Evolutionary conservation across 2,888 invertebrate genomes (phyloP).

Genomic region (Idaea aversata): DNA sequence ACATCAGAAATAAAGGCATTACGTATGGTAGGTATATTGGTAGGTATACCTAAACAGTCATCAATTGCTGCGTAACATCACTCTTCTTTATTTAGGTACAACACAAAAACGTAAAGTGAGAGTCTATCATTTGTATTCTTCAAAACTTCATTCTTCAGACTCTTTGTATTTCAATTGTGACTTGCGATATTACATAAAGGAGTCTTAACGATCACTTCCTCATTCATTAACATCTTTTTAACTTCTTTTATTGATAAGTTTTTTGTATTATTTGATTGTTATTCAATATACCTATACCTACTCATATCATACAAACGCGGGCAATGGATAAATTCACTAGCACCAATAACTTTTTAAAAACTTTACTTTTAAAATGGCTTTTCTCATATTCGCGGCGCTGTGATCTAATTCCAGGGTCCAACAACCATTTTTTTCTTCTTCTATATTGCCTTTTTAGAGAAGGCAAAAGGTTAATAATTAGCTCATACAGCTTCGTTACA

Average conservation of each 20-base stretch:
- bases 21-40: neutral
- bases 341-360: no score
- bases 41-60: neutral
- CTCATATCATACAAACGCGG: neutral
- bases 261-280: neutral
- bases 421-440: no score
- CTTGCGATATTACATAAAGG: slow-evolving; percentile 5
- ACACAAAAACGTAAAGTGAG: neutral
- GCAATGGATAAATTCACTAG: no score
- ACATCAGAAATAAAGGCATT: no score
- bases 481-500: no score
- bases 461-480: no score
- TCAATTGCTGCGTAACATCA: neutral
- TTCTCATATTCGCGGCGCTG: no score
- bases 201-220: neutral
- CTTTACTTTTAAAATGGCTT: no score
- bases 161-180: slow-evolving; percentile 13
- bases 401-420: no score
- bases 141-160: neutral
- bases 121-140: neutral
- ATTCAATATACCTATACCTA: neutral
- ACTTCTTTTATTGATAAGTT: neutral
- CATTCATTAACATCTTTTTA: neutral
- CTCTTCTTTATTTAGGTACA: neutral
- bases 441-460: no score